A percentile compares a stretch with the other conserved stretches of the same genome.
Evolutionary conservation across 2,113 vertebrate species (phyloP).

Genomic region (Heteronetta atricapilla): DNA sequence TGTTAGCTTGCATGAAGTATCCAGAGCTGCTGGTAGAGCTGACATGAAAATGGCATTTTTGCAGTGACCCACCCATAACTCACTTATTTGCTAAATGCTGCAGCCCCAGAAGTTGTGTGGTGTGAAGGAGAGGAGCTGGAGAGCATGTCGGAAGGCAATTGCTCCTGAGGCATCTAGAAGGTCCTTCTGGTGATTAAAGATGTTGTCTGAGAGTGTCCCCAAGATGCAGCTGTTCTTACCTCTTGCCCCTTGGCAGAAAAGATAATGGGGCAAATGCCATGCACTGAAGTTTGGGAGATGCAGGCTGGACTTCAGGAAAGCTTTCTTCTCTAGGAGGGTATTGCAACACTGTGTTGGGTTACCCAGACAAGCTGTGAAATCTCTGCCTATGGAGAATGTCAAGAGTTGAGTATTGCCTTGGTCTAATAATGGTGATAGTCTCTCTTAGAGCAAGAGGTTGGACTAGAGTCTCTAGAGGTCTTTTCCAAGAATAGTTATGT

Average conservation of each 20-base stretch:
- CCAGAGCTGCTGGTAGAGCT: background rate
- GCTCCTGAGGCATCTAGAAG: background rate
- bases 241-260: background rate
- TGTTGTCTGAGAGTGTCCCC: background rate
- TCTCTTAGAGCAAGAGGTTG: background rate
- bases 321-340: background rate
- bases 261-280: too few relatives aligned
- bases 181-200: rapidly evolving
- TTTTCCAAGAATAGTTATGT: background rate
- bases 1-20: background rate
- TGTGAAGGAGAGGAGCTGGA: background rate
- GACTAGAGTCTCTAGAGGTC: background rate
- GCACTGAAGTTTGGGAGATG: background rate
- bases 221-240: too few relatives aligned
- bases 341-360: background rate
- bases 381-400: rapidly evolving
- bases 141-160: rapidly evolving
- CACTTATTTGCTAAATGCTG: background rate
- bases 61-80: background rate
- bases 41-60: background rate
- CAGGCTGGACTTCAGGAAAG: background rate
- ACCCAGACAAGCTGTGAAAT: background rate
- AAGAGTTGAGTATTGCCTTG: too few relatives aligned
- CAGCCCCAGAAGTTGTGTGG: background rate
- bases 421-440: background rate